Conservation (phyloP, 2,888 invertebrate genomes). For the Noctua janthe region DNA sequence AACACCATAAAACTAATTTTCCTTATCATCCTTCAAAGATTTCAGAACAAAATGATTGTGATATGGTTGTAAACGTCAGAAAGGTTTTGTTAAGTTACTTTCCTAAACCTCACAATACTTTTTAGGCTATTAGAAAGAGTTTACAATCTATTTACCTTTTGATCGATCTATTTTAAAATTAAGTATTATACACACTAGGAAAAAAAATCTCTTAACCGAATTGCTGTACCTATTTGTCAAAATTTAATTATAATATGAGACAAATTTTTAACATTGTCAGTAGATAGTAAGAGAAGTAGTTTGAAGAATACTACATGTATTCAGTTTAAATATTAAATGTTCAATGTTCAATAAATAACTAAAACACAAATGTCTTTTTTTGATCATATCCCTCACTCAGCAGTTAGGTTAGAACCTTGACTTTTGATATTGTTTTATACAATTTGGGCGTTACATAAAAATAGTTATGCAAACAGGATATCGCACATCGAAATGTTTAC, state of each 20-base stretch:
- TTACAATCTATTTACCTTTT: not conserved
- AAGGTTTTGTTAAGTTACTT: not conserved
- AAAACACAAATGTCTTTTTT: not conserved
- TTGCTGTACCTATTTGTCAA: not conserved
- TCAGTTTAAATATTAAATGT: not conserved
- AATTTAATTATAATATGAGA: not conserved
- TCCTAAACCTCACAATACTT: not conserved
- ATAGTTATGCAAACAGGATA: too few species aligned
- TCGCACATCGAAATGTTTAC: too few species aligned
- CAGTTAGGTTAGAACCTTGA: not conserved
- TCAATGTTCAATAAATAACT: not conserved
- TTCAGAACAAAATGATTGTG: not conserved
- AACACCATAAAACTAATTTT: not conserved
- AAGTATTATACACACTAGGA: not conserved
- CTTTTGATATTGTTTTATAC: not conserved
- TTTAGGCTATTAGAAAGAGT: not conserved
- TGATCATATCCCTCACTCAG: not conserved
- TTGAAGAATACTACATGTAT: not conserved
- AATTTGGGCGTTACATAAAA: not conserved
- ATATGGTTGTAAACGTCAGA: not conserved
- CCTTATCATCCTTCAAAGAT: not conserved
- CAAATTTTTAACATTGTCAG: not conserved
- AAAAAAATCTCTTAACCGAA: slow-evolving; percentile 1
- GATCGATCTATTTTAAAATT: not conserved
- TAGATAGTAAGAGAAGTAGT: not conserved